A percentile compares a stretch with the other conserved stretches of the same genome.
These are phyloP conservation scores for Petrocephalus zakoni DNA, from an alignment of 2,113 vertebrate genomes.

Conservation along the genomic window DNA sequence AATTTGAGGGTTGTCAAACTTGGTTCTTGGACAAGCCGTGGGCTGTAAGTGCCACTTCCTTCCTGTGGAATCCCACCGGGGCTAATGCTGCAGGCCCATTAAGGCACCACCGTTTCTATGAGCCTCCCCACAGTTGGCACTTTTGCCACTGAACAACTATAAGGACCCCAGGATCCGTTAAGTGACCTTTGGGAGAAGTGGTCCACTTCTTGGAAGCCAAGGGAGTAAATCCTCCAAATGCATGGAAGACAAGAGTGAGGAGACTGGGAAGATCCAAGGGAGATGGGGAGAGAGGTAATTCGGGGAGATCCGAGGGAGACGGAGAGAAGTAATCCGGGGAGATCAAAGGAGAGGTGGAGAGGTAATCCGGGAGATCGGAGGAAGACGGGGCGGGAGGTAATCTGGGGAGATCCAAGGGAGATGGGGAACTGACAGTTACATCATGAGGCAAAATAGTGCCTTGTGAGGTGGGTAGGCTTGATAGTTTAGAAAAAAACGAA, in stretches of 20 bases:
- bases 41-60: neutral
- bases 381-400: too few relatives aligned
- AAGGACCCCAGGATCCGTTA: neutral
- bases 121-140: neutral
- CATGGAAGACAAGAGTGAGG: neutral
- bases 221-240: neutral
- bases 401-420: too few relatives aligned
- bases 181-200: neutral
- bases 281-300: neutral
- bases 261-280: neutral
- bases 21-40: neutral
- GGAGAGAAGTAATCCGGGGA: neutral
- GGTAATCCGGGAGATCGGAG: too few relatives aligned
- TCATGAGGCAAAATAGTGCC: neutral
- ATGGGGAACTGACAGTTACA: neutral
- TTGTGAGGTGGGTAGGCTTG: neutral
- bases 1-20: conserved; percentile 14
- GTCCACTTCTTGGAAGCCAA: neutral
- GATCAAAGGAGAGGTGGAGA: too few relatives aligned
- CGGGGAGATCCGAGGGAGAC: neutral
- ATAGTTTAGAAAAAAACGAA: neutral
- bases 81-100: neutral
- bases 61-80: neutral
- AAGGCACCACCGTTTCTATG: neutral
- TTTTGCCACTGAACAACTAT: neutral